Evolutionary conservation across 2,888 invertebrate genomes (phyloP).

Genomic region (Leptothorax acervorum): DNA sequence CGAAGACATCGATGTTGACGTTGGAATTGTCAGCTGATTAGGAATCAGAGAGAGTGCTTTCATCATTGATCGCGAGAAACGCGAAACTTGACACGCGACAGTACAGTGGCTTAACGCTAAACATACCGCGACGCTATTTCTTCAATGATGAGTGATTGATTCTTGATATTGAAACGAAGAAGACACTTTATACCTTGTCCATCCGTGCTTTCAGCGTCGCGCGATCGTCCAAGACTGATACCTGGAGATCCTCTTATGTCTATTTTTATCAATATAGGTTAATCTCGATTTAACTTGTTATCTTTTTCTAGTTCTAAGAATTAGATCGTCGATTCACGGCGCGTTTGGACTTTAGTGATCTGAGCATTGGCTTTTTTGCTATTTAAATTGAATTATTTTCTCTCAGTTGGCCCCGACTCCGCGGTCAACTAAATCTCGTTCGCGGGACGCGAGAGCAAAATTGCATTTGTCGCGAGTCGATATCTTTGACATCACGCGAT

Average conservation of each 20-base stretch:
- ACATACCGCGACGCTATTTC: slow-evolving; percentile 8
- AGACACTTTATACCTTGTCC: background rate
- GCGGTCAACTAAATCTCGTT: slow-evolving; percentile 58
- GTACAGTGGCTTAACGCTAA: background rate
- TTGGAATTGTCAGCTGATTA: slow-evolving; percentile 63
- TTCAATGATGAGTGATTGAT: background rate
- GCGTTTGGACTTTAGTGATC: background rate
- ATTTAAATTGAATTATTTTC: slow-evolving; percentile 21
- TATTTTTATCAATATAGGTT: too few relatives aligned
- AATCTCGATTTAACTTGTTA: too few relatives aligned
- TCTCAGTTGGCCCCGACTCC: slow-evolving; percentile 49
- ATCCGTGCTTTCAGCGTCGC: background rate
- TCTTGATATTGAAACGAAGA: background rate
- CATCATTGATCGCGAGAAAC: slow-evolving; percentile 36
- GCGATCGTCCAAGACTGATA: background rate
- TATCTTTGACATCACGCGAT: slow-evolving; percentile 28
- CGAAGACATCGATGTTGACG: slow-evolving; percentile 58
- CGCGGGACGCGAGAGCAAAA: slow-evolving; percentile 40
- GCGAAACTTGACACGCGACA: background rate
- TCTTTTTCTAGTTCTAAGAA: too few relatives aligned
- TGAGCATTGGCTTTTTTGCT: slow-evolving; percentile 21
- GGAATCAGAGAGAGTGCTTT: slow-evolving; percentile 20
- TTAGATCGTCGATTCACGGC: background rate
- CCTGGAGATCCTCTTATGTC: background rate
- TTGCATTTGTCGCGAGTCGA: slow-evolving; percentile 51